Evolutionary conservation across 1,140 invertebrate genomes (phyloP).

Genomic region (Helicoverpa zea): DNA sequence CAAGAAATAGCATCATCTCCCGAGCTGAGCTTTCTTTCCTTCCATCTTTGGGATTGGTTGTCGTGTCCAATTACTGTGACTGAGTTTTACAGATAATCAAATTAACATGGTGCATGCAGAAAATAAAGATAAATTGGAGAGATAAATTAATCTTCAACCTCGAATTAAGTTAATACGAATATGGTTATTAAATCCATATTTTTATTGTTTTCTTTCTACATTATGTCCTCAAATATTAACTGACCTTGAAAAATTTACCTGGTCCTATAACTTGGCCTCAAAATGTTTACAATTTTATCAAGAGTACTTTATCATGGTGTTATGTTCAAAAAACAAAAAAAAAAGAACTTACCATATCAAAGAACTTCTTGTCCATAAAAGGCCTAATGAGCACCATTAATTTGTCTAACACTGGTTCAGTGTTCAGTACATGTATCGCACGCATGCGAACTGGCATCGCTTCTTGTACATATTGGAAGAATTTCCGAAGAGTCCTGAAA

Average conservation of each 20-base stretch:
- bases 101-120: no score
- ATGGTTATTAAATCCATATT: not conserved
- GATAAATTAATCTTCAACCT: not conserved
- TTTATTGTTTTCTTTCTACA: not conserved
- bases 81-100: no score
- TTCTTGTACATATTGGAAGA: slow-evolving; percentile 87
- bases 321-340: not conserved
- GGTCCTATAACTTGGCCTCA: not conserved
- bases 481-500: slow-evolving; percentile 75
- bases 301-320: no score
- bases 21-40: no score
- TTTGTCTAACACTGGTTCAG: slow-evolving; percentile 89
- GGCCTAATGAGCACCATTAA: slow-evolving; percentile 88
- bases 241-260: no score
- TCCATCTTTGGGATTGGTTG: no score
- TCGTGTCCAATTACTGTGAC: no score
- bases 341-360: slow-evolving; percentile 86
- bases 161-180: not conserved
- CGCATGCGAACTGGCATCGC: slow-evolving; percentile 89
- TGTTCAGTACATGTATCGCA: slow-evolving; percentile 89
- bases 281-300: not conserved
- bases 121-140: not conserved
- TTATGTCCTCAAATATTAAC: not conserved
- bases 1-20: no score
- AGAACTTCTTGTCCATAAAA: slow-evolving; percentile 89